Evolutionary conservation across 2,797 vertebrate genomes (phyloP), one percentile per base, ranked within the genome.

Genomic region (Tenualosa ilisha): DNA sequence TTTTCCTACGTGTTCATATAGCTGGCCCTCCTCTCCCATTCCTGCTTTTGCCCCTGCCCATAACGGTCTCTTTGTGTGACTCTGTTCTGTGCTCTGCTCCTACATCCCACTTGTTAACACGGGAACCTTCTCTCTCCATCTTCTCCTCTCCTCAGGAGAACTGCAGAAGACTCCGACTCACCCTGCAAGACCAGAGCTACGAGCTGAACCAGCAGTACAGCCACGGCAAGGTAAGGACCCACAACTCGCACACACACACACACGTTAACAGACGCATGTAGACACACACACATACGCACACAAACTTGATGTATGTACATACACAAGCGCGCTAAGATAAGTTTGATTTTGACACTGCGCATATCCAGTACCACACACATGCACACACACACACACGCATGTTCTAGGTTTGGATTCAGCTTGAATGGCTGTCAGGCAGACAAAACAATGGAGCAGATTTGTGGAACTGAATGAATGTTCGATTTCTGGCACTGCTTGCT

Each of bases 131-230:
- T 22, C 63, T 68, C 63, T 68, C 63, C 24, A 11, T 31, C 72
- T 37, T 31, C 7, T 40, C 65, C 65, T 11, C 87, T 86, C 79
- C 89, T 84, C 86, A 98, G 97, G 97, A 96, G 51, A 93, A 90
- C 0, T 92, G 95, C 91, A 95, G 96, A 87, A 89, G 96, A 49
- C 93, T 99, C 89, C 92, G 97, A 24, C 93, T 98, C 92, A 97
- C 96, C 2, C 95, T 99, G 15, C 96, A 96, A 20, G 91, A 96
- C 85, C 96, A 95, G 91, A 91, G 90, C 83, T 94, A 94, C 0
- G 94, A 96, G 82, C 93, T 93, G 85, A 83, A 54, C 43, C 61
- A 94, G 0, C 94, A 96, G 82, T 93, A 93, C 85, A 83, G 43
- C 43, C 61, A 40, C 40, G 15, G 88, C 61, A 97, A 97, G 96